Evolutionary conservation across 2,888 invertebrate genomes (phyloP).

Genomic region (Ceriagrion tenellum): DNA sequence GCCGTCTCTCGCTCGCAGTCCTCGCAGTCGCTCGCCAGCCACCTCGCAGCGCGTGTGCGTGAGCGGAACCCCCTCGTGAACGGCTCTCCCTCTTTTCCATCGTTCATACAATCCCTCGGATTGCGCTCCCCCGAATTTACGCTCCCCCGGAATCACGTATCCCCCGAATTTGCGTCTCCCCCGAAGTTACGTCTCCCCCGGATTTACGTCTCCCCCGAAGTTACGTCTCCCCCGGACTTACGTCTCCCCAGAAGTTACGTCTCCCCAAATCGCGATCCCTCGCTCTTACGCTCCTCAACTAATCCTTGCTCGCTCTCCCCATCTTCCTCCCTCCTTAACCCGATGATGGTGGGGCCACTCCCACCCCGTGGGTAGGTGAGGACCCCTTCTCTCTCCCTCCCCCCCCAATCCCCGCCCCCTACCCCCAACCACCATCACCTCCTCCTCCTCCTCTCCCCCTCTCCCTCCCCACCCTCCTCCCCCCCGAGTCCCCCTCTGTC

Average conservation of each 20-base stretch:
- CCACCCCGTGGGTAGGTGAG: not conserved
- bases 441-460: not conserved
- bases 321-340: not conserved
- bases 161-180: not conserved
- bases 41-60: slow-evolving; percentile 22
- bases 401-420: not conserved
- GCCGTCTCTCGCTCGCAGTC: slow-evolving; percentile 25
- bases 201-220: not conserved
- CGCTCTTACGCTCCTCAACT: not conserved
- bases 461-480: not conserved
- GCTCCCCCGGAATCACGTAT: not conserved
- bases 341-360: slow-evolving; percentile 21
- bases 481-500: not conserved
- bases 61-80: not conserved
- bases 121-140: not conserved
- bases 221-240: not conserved
- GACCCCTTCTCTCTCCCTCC: not conserved
- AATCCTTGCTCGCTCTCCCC: too few relatives aligned
- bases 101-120: not conserved
- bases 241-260: not conserved
- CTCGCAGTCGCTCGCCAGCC: slow-evolving; percentile 17
- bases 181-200: not conserved
- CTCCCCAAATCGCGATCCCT: not conserved
- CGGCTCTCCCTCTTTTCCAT: not conserved
- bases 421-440: not conserved